Evolutionary conservation across 2,888 invertebrate species (phyloP), one percentile per base, ranked within the genome.

Genomic region (Timema podura): DNA sequence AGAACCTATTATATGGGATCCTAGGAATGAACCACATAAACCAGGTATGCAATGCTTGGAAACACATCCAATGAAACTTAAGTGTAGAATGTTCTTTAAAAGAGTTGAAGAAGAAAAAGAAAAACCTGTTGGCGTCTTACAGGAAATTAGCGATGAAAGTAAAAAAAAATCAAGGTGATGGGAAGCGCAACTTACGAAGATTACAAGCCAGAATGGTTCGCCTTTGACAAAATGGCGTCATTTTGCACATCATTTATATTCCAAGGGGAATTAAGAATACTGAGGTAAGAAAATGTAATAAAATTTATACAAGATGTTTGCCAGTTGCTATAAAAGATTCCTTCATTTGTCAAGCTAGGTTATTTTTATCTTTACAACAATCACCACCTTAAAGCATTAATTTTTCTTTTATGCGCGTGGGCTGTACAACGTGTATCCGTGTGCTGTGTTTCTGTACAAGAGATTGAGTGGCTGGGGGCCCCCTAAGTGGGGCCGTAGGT

Each of bases 31-130:
- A 48, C 16, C 64, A n/a, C 68, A 64, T 46, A 68, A 47, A 16
- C 64, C 46, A 64, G 44, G 44, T 68, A 3, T 64, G 64, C 44
- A 64, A 68, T n/a, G 64, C 68, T 30, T 68, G 68, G 68, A 68
- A 30, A 48, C 64, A 48, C 16, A 68, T 68, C 11, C 30, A 46
- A 64, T 15, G 13, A 13, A 64, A 15, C 6, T 47, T 68, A 15
- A 64, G 49, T 30, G 44, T 49, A 30, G 44, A 54, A 5, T 68
- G 49, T 68, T 68, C 64, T 46, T 9, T 68, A 11, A 68, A 64
- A 11, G 68, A 68, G 47, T 44, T 68, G n/a, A 68, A 68, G 45
- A 68, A 64, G 64, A 68, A 68, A 64, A 68, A 68, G 54, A 48
- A 68, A 9, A 64, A 61, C 48, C 30, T 68, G 30, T 51, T 67